Evolutionary conservation across 2,888 invertebrate genomes (phyloP).

Genomic region (Slavum lentiscoides): DNA sequence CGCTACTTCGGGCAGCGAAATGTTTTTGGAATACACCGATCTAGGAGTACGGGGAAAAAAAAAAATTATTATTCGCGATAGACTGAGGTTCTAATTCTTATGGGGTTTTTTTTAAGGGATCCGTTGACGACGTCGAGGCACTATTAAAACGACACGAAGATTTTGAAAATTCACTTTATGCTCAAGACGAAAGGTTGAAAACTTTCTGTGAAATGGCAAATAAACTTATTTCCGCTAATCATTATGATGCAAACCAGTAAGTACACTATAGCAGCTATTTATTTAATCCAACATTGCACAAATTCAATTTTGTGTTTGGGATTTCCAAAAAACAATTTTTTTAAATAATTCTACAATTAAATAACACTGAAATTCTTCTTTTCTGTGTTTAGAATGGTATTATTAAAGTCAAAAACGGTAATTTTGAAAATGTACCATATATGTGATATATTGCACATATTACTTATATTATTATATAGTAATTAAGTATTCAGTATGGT

Average conservation of each 20-base stretch:
- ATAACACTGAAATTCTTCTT: too few relatives aligned
- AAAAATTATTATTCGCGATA: background rate
- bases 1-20: constrained; percentile 89
- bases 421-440: too few relatives aligned
- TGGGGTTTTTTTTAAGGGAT: constrained; percentile 65
- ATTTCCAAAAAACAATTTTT: too few relatives aligned
- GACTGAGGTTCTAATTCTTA: background rate
- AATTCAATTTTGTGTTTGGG: too few relatives aligned
- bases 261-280: constrained; percentile 57
- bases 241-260: constrained; percentile 80
- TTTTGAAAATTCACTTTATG: constrained; percentile 86
- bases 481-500: too few relatives aligned
- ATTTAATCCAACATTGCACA: too few relatives aligned
- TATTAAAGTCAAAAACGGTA: too few relatives aligned
- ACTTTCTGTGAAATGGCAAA: constrained; percentile 83
- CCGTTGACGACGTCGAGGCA: constrained; percentile 88
- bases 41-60: constrained; percentile 72
- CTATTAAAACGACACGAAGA: constrained; percentile 90
- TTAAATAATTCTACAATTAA: too few relatives aligned
- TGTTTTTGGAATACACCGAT: constrained; percentile 85
- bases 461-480: too few relatives aligned
- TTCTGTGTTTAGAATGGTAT: too few relatives aligned
- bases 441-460: too few relatives aligned
- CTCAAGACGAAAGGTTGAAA: constrained; percentile 88
- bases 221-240: constrained; percentile 74